These are phyloP conservation scores for Diplogasteroides magnus DNA, from an alignment of 1,140 invertebrate species.

Conservation along the genomic window DNA sequence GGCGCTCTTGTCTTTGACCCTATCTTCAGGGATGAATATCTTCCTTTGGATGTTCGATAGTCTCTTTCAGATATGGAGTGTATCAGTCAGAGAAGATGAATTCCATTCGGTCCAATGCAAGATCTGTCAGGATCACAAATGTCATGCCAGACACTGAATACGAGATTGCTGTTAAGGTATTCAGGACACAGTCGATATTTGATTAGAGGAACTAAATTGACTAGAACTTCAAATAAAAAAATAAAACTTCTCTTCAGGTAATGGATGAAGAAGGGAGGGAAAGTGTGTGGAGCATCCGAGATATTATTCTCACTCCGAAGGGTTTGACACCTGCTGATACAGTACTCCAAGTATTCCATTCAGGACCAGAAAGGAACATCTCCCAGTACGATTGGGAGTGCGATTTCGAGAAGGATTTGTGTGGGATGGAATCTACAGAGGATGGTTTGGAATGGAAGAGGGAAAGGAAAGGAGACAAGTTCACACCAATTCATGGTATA, in stretches of 20 bases:
- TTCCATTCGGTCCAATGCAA: slow-evolving; percentile 26
- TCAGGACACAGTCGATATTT: too few relatives aligned
- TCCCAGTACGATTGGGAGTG: neutral
- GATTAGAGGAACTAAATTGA: neutral
- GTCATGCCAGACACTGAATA: slow-evolving; percentile 28
- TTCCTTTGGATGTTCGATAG: neutral
- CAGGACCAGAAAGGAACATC: neutral
- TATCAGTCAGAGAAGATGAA: slow-evolving; percentile 24
- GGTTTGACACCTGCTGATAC: slow-evolving; percentile 14
- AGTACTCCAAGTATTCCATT: neutral
- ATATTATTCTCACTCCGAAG: slow-evolving; percentile 23
- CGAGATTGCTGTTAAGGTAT: slow-evolving; percentile 32
- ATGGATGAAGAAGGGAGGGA: slow-evolving; percentile 32
- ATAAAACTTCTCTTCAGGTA: too few relatives aligned
- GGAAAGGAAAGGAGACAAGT: neutral
- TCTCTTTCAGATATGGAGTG: slow-evolving; percentile 19
- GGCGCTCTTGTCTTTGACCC: too few relatives aligned
- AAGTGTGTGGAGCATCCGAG: slow-evolving; percentile 35
- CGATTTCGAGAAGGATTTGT: neutral
- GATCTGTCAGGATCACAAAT: slow-evolving; percentile 19
- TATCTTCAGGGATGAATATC: too few relatives aligned
- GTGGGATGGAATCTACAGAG: neutral
- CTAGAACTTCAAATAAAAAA: neutral
- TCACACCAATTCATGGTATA: neutral
- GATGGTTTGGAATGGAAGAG: neutral